Base-by-base conservation (phyloP, 2,888 invertebrate genomes). In the Euplagia quadripunctaria region DNA sequence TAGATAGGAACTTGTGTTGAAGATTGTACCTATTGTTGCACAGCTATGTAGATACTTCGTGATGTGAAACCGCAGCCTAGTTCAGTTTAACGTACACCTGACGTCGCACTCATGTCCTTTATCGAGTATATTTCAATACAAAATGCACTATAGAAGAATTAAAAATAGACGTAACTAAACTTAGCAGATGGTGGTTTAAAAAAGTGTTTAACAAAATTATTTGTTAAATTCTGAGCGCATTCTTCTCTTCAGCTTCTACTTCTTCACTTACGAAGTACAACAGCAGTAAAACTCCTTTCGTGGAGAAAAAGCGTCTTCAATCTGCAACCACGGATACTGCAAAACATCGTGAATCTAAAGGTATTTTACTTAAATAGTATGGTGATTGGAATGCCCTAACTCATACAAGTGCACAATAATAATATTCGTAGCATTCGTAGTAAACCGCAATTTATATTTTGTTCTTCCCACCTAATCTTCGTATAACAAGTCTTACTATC, bases 21-120 rank as follows among this genome's bases (percentile, higher is more conserved):
- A 49, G 82, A 84, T 79, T 91, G 91, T 92, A 90, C 88, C 78
- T 78, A 84, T 88, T 89, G 87, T 89, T 83, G 81, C 83, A 83
- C 78, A 77, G 78, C 77, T 46, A 31, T 4, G 20, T 79, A 82
- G 80, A 80, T 78, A 83, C 77, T 71, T 4, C 46, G 14, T 79
- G 75, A 80, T 79, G 79, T 74, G 75, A 84, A 82, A 55, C 31
- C 61, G 72, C 61, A 77, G 70, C 66, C 64, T 20, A 52, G 76
- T 73, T 75, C 80, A 83, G 80, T 85, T 81, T 71, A 76, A 70
- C 68, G 61, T 70, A 81, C 82, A 82, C 81, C 82, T 84, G 84
- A 78, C 63, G 68, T 69, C 78, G 70, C 68, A 76, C 75, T 71
- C 77, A 66, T 77, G 77, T 80, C 63, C 73, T 73, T 43, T 75